phyloP scores from a whole-genome alignment of 2,888 invertebrate genomes.

The Sthenelais limicola region DNA sequence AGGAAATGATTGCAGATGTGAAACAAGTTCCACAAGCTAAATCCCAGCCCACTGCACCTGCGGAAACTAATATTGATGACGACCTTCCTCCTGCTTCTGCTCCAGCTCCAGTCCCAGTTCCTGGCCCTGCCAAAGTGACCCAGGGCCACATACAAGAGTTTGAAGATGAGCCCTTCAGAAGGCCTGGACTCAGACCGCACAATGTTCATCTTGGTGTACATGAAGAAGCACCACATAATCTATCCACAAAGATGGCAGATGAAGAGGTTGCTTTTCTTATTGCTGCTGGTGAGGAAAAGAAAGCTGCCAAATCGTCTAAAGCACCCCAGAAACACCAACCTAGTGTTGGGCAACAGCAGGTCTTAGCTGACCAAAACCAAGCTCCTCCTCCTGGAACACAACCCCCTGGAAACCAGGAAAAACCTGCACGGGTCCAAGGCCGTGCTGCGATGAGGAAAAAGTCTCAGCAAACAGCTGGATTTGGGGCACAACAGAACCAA shows the following conservation, averaged over 20 bases:
- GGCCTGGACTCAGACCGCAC: not conserved
- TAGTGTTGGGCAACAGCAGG: not conserved
- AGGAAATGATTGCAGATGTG: constrained; percentile 8
- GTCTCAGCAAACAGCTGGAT: too few species aligned
- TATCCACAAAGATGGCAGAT: constrained; percentile 34
- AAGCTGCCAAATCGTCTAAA: constrained; percentile 8
- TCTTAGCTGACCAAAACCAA: not conserved
- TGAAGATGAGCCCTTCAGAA: not conserved
- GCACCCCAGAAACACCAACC: not conserved
- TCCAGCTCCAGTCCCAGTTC: not conserved
- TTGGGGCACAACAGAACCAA: constrained; percentile 12
- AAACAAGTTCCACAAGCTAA: too few species aligned
- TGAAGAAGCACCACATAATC: not conserved
- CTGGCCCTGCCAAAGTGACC: too few species aligned
- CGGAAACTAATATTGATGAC: constrained; percentile 36
- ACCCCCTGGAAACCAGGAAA: not conserved
- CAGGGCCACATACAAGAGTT: not conserved
- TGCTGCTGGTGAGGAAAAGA: constrained; percentile 37
- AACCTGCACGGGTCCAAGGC: constrained; percentile 12
- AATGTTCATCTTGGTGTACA: constrained; percentile 1
- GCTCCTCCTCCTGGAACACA: not conserved
- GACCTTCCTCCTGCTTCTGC: not conserved
- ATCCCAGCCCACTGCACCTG: constrained; percentile 4
- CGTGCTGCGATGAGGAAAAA: not conserved
- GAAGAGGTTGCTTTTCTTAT: constrained; percentile 44